Conservation (phyloP, 2,888 invertebrate species). For the Leptothorax acervorum region DNA sequence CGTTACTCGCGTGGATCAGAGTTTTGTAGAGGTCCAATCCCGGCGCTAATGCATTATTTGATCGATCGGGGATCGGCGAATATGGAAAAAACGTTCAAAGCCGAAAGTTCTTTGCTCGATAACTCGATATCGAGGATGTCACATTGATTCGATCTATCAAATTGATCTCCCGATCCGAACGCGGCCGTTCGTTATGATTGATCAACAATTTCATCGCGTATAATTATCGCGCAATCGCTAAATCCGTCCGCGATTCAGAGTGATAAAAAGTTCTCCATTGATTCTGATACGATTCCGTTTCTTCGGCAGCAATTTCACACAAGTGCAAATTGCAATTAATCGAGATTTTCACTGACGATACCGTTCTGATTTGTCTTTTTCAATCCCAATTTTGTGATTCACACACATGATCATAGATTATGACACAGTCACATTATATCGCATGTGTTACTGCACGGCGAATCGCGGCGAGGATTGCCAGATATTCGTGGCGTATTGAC, state of each 20-base stretch:
- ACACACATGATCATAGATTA: slow-evolving; percentile 19
- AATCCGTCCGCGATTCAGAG: not conserved
- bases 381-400: not conserved
- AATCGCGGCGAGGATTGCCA: not conserved
- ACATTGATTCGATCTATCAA: not conserved
- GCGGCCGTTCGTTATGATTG: not conserved
- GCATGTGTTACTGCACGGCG: not conserved
- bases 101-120: not conserved
- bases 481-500: not conserved
- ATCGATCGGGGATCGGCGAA: not conserved
- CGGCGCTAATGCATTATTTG: not conserved
- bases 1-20: not conserved
- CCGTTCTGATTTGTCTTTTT: not conserved
- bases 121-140: not conserved
- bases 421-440: slow-evolving; percentile 16
- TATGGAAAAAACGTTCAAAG: slow-evolving; percentile 2
- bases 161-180: not conserved
- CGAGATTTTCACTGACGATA: not conserved
- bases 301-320: not conserved
- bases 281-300: not conserved
- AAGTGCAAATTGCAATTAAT: slow-evolving; percentile 20
- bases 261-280: not conserved
- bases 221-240: not conserved
- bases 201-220: slow-evolving; percentile 9
- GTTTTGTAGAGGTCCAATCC: not conserved